phyloP scores from a whole-genome alignment of 2,797 vertebrate genomes.

The Alauda arvensis region DNA sequence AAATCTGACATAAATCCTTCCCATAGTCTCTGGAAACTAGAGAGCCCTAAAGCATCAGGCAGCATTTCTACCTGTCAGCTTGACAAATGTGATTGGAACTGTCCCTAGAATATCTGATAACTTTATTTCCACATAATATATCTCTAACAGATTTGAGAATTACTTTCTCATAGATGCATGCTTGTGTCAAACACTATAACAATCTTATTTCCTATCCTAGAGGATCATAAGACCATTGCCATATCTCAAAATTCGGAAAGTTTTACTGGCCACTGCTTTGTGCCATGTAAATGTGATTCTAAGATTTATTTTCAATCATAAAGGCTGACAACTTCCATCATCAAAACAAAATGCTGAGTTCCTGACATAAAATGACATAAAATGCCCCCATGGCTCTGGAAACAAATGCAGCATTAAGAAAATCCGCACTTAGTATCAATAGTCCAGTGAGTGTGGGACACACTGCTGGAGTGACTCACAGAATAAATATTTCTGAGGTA shows the following conservation, averaged over 20 bases:
- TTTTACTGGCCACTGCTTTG: not conserved
- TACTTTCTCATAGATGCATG: not conserved
- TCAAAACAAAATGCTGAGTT: not conserved
- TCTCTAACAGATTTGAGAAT: not conserved
- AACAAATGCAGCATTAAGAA: not conserved
- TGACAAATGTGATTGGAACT: not conserved
- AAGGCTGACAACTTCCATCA: not conserved
- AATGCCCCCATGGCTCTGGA: not conserved
- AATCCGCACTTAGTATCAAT: not conserved
- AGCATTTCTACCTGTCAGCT: not conserved
- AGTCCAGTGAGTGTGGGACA: not conserved
- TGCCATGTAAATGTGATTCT: not conserved
- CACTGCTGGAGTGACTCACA: not conserved
- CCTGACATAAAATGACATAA: not conserved
- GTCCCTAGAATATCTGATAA: not conserved
- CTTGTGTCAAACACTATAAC: not conserved
- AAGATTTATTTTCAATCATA: not conserved
- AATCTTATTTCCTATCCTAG: not conserved
- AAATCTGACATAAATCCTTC: not conserved
- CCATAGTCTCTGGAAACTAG: not conserved
- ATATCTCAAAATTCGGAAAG: not conserved
- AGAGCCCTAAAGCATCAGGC: not conserved
- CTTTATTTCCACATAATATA: not conserved
- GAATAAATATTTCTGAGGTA: not conserved
- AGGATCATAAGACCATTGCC: not conserved